Evolutionary conservation across 2,113 vertebrate genomes (phyloP), one percentile per base, ranked within the genome.

Genomic region (Cricetomys ansorgei): DNA sequence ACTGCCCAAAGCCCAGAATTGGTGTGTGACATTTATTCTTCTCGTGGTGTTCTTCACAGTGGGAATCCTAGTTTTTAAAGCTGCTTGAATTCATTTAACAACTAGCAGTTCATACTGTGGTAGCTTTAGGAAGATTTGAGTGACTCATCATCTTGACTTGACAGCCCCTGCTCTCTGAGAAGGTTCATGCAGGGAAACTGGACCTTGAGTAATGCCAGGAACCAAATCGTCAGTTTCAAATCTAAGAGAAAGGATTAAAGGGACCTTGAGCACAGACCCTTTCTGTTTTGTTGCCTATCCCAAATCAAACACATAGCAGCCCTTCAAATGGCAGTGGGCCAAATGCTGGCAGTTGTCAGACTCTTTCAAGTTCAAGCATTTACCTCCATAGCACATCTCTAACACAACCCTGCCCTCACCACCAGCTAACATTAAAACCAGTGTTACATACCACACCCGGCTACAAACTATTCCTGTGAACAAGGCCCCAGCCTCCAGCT

Each of bases 151-250:
- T 50, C 55, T 76, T 62, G 11, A 70, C 23, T 4, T n/a, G 37
- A 70, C 76, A 9, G 55, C 12, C 57, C 5, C 62, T 59, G 59
- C 45, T 79, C 48, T 34, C 81, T 70, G 31, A 70, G 5, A 15
- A 70, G 29, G 16, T 1, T 50, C 37, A 88, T 25, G 40, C 72
- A 9, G 75, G n/a, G 19, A 94, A 90, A 93, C 0, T 7, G 10
- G 72, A 29, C 48, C 81, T 92, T 65, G 48, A 70, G 45, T 40
- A 59, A 65, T 12, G 80, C 16, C 45, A n/a, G 37, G 16, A 79
- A 93, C 80, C 34, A 53, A n/a, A 57, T 34, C 31, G 73, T n/a
- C 48, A 12, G 50, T 86, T 93, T 95, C 90, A 69, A 79, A 91
- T 50, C 64, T 64, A 23, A 75, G 45, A 67, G 16, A 34, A 87